A percentile compares a stretch with the other conserved stretches of the same genome.
These are phyloP conservation scores for Sebastes taczanowskii DNA, from an alignment of 2,797 vertebrate genomes.

Conservation along the genomic window DNA sequence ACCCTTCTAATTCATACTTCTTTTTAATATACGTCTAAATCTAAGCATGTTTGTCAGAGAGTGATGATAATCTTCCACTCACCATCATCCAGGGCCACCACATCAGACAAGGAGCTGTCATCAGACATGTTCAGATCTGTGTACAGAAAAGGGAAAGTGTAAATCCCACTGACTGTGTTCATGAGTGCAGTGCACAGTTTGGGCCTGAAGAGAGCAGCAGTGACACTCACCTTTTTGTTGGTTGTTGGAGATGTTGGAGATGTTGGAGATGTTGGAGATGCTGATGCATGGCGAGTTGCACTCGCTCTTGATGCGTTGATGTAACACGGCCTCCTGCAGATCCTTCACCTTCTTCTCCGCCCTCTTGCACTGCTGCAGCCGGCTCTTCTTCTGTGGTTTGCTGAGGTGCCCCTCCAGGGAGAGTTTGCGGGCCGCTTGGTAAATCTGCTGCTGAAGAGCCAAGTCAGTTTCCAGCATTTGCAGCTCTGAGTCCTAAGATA, in stretches of 20 bases:
- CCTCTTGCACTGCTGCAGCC: constrained; percentile 85
- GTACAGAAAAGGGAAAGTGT: constrained; percentile 18
- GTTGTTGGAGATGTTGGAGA: constrained; percentile 26
- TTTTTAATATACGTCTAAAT: not conserved
- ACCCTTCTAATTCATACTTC: not conserved
- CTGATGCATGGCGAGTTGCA: constrained; percentile 67
- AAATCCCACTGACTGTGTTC: not conserved
- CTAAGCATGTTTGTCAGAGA: not conserved
- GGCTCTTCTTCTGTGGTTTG: constrained; percentile 87
- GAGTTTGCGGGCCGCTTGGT: constrained; percentile 87
- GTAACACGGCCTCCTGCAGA: constrained; percentile 85
- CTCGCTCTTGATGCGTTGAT: constrained; percentile 76
- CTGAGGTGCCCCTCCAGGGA: constrained; percentile 88
- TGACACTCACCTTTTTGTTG: constrained; percentile 72
- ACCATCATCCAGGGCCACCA: constrained; percentile 88
- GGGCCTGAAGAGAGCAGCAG: constrained; percentile 39
- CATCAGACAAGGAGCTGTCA: constrained; percentile 90
- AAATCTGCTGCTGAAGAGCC: constrained; percentile 91
- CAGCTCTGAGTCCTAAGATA: constrained; percentile 85
- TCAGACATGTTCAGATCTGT: constrained; percentile 84
- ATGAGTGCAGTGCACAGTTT: not conserved
- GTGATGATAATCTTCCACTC: constrained; percentile 38
- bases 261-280: not conserved
- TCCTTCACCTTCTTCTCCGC: constrained; percentile 90
- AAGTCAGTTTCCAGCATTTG: constrained; percentile 87